Conservation (phyloP, 2,888 invertebrate species). For the Encarsia formosa region DNA sequence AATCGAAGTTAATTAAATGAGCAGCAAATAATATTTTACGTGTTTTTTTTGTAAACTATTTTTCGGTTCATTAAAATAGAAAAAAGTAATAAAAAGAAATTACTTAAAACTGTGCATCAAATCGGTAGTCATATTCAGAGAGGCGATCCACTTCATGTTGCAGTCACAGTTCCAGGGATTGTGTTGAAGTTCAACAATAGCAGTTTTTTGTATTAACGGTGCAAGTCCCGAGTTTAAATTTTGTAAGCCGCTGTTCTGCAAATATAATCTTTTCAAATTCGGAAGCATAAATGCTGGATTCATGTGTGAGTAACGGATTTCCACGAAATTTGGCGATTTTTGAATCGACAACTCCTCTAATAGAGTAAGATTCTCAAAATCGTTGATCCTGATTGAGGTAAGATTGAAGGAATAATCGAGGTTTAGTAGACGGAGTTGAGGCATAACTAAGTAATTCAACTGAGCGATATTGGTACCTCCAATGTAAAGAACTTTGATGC, state of each 20-base stretch:
- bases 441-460: constrained; percentile 50
- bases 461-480: constrained; percentile 59
- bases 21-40: too few relatives aligned
- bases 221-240: constrained; percentile 49
- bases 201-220: constrained; percentile 53
- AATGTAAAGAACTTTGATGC: constrained; percentile 59
- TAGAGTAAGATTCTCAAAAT: constrained; percentile 56
- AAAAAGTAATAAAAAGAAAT: too few relatives aligned
- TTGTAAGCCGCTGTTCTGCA: constrained; percentile 53
- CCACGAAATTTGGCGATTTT: constrained; percentile 55
- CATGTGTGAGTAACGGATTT: constrained; percentile 42
- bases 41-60: too few relatives aligned
- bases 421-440: constrained; percentile 55
- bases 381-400: constrained; percentile 54
- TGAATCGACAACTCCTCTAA: constrained; percentile 56
- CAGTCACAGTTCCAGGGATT: constrained; percentile 67
- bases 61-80: too few relatives aligned
- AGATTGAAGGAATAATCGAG: constrained; percentile 58
- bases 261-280: constrained; percentile 50
- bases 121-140: constrained; percentile 50
- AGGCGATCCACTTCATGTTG: constrained; percentile 55
- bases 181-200: constrained; percentile 56
- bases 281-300: constrained; percentile 50
- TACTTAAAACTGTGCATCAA: constrained; percentile 54
- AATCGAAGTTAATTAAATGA: too few relatives aligned